These are phyloP conservation scores for Cuculus canorus DNA, from an alignment of 2,797 vertebrate genomes.

Conservation along the genomic window DNA sequence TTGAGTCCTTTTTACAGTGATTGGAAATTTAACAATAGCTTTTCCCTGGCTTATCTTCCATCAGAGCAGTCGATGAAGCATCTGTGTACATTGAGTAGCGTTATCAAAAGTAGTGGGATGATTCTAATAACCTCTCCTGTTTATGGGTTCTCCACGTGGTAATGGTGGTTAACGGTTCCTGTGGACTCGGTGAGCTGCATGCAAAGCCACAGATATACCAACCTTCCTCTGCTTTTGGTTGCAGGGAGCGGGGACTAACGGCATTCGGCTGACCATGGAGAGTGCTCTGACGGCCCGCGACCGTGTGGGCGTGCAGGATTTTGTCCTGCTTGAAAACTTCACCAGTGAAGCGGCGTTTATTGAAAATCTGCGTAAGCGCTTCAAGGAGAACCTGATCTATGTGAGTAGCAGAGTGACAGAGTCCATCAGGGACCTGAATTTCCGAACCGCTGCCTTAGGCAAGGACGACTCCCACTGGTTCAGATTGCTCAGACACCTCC, in stretches of 20 bases:
- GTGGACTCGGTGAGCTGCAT: neutral
- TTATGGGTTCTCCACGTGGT: neutral
- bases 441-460: too few species aligned
- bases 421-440: rapidly evolving
- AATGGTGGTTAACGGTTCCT: neutral
- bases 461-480: too few species aligned
- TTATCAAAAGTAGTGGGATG: neutral
- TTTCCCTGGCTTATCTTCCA: neutral
- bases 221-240: neutral
- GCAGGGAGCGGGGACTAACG: conserved; percentile 90
- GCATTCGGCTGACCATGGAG: conserved; percentile 94
- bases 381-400: conserved; percentile 97
- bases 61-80: neutral
- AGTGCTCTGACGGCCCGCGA: conserved; percentile 97
- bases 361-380: conserved; percentile 93
- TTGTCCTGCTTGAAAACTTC: conserved; percentile 96
- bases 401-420: conserved; percentile 74
- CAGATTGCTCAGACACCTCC: too few species aligned
- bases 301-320: conserved; percentile 97
- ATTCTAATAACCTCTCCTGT: neutral
- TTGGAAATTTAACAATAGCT: neutral
- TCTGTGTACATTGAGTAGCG: rapidly evolving
- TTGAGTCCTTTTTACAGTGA: neutral
- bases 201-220: neutral
- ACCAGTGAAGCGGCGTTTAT: conserved; percentile 97